Evolutionary conservation across 2,113 vertebrate genomes (phyloP).

Genomic region (Platysternon megacephalum): DNA sequence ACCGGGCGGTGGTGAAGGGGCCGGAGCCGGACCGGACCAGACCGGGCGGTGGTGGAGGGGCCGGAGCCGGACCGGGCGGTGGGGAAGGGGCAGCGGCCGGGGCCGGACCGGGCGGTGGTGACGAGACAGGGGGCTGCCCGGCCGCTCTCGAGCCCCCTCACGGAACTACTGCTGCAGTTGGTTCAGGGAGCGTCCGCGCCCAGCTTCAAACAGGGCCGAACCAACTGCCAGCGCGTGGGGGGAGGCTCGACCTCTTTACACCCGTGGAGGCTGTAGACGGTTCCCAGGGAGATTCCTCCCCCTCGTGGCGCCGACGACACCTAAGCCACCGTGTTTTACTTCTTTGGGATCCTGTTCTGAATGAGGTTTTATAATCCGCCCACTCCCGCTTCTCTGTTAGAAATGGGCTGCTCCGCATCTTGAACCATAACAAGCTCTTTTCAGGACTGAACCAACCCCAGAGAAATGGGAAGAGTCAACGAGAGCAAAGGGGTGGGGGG

Average conservation of each 20-base stretch:
- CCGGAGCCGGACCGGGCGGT: background rate
- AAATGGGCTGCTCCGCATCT: background rate
- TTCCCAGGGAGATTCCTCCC: background rate
- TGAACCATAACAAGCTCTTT: fast-evolving
- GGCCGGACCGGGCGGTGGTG: background rate
- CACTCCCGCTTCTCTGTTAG: background rate
- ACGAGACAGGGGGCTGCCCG: background rate
- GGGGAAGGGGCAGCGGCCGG: background rate
- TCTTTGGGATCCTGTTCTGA: background rate
- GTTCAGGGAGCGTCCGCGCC: background rate
- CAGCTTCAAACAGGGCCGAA: background rate
- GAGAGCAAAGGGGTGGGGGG: background rate
- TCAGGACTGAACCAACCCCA: background rate
- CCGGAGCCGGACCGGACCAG: background rate
- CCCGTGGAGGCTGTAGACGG: background rate
- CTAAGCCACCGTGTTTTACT: too few species aligned
- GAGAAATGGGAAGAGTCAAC: background rate
- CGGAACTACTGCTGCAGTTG: background rate
- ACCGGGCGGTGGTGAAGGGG: background rate
- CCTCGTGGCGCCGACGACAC: too few species aligned
- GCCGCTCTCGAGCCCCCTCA: background rate
- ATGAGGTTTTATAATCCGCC: background rate
- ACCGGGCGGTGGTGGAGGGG: background rate
- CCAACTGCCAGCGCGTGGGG: background rate
- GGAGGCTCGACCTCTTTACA: background rate